phyloP scores from a whole-genome alignment of 2,888 invertebrate genomes.

The Psylliodes chrysocephalus region DNA sequence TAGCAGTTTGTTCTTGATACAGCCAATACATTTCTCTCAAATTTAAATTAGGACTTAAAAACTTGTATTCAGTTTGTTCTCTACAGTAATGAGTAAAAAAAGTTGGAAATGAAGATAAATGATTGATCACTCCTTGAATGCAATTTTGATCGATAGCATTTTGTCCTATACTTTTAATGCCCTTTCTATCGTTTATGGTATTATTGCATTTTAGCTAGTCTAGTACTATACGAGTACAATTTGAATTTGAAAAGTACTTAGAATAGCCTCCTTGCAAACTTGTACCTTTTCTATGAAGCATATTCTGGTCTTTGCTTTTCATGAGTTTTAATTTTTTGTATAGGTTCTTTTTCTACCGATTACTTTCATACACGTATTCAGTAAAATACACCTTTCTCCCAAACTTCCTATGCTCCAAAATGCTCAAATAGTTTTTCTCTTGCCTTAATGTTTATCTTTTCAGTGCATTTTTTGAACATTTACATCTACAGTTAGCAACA shows the following conservation, averaged over 20 bases:
- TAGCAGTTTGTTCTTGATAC: neutral
- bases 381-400: neutral
- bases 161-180: no score
- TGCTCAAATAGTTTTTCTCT: no score
- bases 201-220: no score
- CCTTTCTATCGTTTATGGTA: no score
- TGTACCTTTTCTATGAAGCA: no score
- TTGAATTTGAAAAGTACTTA: no score
- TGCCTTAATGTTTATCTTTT: neutral
- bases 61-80: neutral
- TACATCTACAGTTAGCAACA: neutral
- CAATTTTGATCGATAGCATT: neutral
- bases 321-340: slow-evolving; percentile 14
- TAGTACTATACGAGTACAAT: neutral
- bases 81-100: neutral
- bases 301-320: no score
- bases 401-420: slow-evolving; percentile 3
- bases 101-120: neutral
- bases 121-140: neutral
- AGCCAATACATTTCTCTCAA: neutral
- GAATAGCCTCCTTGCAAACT: no score
- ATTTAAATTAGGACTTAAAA: neutral
- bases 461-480: slow-evolving; percentile 2
- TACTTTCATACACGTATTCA: slow-evolving; percentile 1
- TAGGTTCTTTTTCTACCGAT: neutral